phyloP scores from a whole-genome alignment of 2,888 invertebrate genomes.

The Nymphalis c-album region DNA sequence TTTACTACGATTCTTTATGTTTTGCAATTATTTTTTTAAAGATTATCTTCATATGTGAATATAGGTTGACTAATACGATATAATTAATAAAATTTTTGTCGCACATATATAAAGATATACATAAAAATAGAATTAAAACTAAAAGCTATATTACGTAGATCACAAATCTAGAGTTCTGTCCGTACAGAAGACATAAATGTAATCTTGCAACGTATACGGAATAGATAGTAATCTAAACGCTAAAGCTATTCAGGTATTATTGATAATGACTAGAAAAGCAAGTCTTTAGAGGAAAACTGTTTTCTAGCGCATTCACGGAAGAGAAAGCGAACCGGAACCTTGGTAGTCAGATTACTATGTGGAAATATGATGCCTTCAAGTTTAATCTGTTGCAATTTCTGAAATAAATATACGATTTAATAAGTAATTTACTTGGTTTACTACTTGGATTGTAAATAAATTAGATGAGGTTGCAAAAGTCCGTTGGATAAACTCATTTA shows the following conservation, averaged over 20 bases:
- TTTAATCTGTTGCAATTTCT: slow-evolving; percentile 27
- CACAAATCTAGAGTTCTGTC: too few species aligned
- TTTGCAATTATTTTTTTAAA: too few species aligned
- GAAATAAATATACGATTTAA: slow-evolving; percentile 1
- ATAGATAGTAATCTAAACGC: slow-evolving; percentile 9
- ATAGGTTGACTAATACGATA: too few species aligned
- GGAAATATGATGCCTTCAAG: slow-evolving; percentile 33
- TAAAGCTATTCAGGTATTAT: slow-evolving; percentile 20
- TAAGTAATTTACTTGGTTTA: slow-evolving; percentile 1
- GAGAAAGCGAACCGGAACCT: slow-evolving; percentile 52
- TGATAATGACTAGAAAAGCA: slow-evolving; percentile 40
- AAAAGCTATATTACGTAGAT: too few species aligned
- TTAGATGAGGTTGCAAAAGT: too few species aligned
- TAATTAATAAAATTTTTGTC: too few species aligned
- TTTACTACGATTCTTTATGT: too few species aligned
- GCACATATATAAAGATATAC: too few species aligned
- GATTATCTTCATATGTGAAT: too few species aligned
- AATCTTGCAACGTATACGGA: slow-evolving; percentile 8
- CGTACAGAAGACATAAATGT: slow-evolving; percentile 1
- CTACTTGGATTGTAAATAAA: slow-evolving; percentile 1
- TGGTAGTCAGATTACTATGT: slow-evolving; percentile 32
- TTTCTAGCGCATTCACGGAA: slow-evolving; percentile 53
- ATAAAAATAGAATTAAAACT: too few species aligned
- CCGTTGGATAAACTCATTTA: too few species aligned
- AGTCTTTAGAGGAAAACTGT: slow-evolving; percentile 47